A percentile compares a stretch with the other conserved stretches of the same genome.
These are phyloP conservation scores for Drosophila tristis DNA, from an alignment of 1,140 invertebrate species.

Conservation along the genomic window DNA sequence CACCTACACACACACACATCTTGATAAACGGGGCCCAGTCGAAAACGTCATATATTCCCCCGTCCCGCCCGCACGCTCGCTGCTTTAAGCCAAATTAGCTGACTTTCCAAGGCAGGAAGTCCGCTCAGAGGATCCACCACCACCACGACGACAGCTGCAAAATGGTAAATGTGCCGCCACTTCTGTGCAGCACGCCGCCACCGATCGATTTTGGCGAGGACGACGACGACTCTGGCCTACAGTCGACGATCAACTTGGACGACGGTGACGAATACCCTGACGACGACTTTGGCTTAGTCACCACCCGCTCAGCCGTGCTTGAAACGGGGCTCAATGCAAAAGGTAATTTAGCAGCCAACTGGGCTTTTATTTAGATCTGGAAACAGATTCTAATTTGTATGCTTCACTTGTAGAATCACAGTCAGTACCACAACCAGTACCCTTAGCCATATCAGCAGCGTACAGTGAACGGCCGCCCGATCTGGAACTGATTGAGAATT, in stretches of 20 bases:
- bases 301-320: slow-evolving; percentile 6
- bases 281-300: slow-evolving; percentile 72
- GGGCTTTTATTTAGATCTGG: background rate
- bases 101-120: slow-evolving; percentile 32
- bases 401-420: slow-evolving; percentile 16
- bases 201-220: slow-evolving; percentile 87
- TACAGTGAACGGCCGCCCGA: slow-evolving; percentile 33
- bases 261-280: slow-evolving; percentile 64
- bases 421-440: background rate
- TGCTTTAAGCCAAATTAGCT: slow-evolving; percentile 50
- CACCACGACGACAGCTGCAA: slow-evolving; percentile 38
- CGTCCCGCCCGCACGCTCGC: background rate
- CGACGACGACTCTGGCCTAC: slow-evolving; percentile 87
- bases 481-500: slow-evolving; percentile 26
- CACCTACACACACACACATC: slow-evolving; percentile 27
- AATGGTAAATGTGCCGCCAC: slow-evolving; percentile 85
- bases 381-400: background rate
- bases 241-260: slow-evolving; percentile 84
- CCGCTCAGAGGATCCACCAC: slow-evolving; percentile 1
- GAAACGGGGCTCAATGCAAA: slow-evolving; percentile 50
- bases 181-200: slow-evolving; percentile 88
- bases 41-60: no score
- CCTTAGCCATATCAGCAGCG: slow-evolving; percentile 3
- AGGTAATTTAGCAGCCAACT: slow-evolving; percentile 48
- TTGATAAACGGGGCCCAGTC: slow-evolving; percentile 37